Evolutionary conservation across 2,888 invertebrate genomes (phyloP), one percentile per base, ranked within the genome.

Genomic region (Tinea pellionella): DNA sequence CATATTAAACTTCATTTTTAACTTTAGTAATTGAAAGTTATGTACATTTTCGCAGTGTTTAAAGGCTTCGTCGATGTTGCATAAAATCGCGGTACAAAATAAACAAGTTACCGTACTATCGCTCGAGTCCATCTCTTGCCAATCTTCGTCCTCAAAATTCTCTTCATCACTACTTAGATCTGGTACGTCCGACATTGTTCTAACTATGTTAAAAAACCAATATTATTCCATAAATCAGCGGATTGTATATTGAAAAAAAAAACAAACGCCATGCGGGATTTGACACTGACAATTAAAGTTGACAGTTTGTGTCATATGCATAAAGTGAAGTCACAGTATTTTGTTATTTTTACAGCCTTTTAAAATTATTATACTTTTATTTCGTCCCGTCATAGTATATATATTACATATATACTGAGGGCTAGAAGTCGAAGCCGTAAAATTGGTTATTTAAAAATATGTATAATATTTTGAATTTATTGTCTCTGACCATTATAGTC

Each of bases 1-100:
- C 90, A 96, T 92, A 65, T 89, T 89, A 68, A 92, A 92, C 71
- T 90, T 93, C 2, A 75, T 74, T 75, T 94, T 93, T 41, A 95
- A 79, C 57, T 79, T 76, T 6, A 88, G 77, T 61, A 95, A 80
- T 71, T 91, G 89, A 65, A 96, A 92, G 60, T 88, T 88, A 69
- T 95, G 95, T 13, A 71, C 78, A 3, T 74, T 74, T 64, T 89
- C 89, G 63, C 94, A 90, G 73, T 96, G 95, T 18, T 88, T 80
- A 59, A 94, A 77, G 19, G 92, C 93, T 61, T 88, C 86, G 32
- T 90, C 89, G 60, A 93, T 89, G 51, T 89, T 89, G n/a, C 88
- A 74, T 62, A 89, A 89, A 64, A 88, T 79, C 59, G 89, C 79
- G 1, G 88, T 70, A 73, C 96, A 96, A 83, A 96, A 96, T 62